A percentile compares a stretch with the other conserved stretches of the same genome.
phyloP scores from a whole-genome alignment of 2,113 vertebrate genomes.

The Lamprotornis superbus region DNA sequence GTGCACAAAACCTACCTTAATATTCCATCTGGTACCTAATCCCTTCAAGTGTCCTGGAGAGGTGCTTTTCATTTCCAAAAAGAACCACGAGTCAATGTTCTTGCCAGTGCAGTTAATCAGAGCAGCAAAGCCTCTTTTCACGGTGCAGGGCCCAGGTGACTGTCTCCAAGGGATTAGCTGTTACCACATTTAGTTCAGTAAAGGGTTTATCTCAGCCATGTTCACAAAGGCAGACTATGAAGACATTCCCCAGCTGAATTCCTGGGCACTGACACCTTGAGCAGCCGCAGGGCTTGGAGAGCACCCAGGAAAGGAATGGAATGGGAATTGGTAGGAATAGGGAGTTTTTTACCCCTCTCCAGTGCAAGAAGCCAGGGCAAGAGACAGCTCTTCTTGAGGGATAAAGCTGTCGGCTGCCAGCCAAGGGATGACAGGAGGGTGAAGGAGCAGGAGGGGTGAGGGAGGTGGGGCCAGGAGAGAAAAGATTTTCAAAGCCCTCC shows the following conservation, averaged over 20 bases:
- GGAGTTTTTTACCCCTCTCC: neutral
- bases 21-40: neutral
- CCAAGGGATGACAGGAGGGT: neutral
- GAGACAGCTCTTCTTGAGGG: neutral
- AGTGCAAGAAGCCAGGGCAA: neutral
- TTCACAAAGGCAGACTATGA: neutral
- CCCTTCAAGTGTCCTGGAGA: neutral
- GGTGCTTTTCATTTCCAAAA: constrained; percentile 31
- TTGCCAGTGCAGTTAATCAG: constrained; percentile 15
- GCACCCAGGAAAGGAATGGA: neutral
- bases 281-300: neutral
- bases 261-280: neutral
- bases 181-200: constrained; percentile 69
- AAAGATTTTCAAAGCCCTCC: neutral
- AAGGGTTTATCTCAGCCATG: constrained; percentile 64
- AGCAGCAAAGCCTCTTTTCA: constrained; percentile 67
- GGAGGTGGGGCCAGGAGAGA: neutral
- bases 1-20: constrained; percentile 9
- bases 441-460: neutral
- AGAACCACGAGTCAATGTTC: neutral
- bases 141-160: constrained; percentile 54
- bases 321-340: neutral
- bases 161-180: constrained; percentile 63
- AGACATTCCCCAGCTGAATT: neutral
- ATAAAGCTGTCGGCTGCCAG: neutral